Percentiles rank a stretch among this genome's conserved stretches.
Evolutionary conservation across 2,888 invertebrate genomes (phyloP).

Genomic region (Apocheima hispidaria): DNA sequence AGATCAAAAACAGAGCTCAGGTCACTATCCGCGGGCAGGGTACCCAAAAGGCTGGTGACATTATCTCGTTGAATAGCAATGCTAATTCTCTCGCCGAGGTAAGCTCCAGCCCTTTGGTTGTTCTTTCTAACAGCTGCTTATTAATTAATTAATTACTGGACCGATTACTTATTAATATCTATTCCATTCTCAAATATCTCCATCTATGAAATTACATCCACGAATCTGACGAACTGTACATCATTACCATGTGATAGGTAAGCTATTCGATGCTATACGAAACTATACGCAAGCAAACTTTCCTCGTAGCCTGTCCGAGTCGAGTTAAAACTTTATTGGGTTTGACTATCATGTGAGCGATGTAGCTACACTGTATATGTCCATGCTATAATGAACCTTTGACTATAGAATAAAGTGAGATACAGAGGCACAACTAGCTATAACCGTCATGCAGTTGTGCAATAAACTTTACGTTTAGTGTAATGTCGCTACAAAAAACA

Average conservation of each 20-base stretch:
- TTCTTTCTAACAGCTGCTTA: no score
- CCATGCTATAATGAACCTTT: background rate
- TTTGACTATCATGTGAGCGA: slow-evolving; percentile 35
- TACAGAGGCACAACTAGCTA: background rate
- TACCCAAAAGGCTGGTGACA: no score
- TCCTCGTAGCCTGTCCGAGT: slow-evolving; percentile 37
- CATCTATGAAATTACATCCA: background rate
- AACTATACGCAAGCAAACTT: slow-evolving; percentile 44
- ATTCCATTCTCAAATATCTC: background rate
- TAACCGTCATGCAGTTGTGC: background rate
- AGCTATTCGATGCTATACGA: slow-evolving; percentile 23
- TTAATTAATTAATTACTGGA: background rate
- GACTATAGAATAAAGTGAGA: background rate
- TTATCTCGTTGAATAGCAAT: no score
- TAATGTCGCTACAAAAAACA: no score
- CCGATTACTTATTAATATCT: background rate
- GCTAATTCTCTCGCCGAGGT: no score
- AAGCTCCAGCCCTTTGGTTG: no score
- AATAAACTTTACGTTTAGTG: no score
- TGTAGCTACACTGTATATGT: slow-evolving; percentile 25
- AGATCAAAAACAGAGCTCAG: no score
- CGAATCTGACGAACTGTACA: background rate
- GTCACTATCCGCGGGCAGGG: no score
- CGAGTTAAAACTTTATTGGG: slow-evolving; percentile 44
- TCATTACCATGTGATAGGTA: slow-evolving; percentile 1